Evolutionary conservation across 2,888 invertebrate genomes (phyloP).

Genomic region (Eupithecia pulchellata): DNA sequence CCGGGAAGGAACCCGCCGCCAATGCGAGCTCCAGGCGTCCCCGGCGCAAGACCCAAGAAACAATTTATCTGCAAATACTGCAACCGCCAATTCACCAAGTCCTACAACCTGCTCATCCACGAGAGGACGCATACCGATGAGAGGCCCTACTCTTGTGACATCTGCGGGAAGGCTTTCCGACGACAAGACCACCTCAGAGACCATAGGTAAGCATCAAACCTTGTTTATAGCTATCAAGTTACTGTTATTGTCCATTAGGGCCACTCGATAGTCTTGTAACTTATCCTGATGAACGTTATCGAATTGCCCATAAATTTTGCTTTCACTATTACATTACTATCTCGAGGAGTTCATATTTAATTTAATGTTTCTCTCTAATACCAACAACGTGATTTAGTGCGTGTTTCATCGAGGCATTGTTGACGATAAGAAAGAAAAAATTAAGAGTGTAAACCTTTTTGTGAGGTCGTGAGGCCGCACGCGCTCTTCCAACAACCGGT

Average conservation of each 20-base stretch:
- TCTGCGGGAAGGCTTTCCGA: constrained; percentile 97
- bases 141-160: constrained; percentile 97
- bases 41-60: constrained; percentile 88
- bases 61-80: constrained; percentile 99
- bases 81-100: constrained; percentile 98
- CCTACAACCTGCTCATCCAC: constrained; percentile 98
- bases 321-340: constrained; percentile 52
- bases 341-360: constrained; percentile 61
- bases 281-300: constrained; percentile 43
- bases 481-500: constrained; percentile 79
- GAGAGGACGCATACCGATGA: constrained; percentile 99
- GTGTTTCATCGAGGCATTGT: constrained; percentile 74
- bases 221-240: constrained; percentile 45
- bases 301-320: constrained; percentile 47
- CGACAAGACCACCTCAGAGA: constrained; percentile 97
- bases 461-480: constrained; percentile 84
- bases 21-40: constrained; percentile 83
- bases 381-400: constrained; percentile 75
- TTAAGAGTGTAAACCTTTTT: constrained; percentile 82
- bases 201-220: constrained; percentile 88
- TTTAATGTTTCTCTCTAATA: constrained; percentile 71
- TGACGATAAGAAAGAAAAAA: constrained; percentile 77
- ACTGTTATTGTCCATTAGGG: constrained; percentile 43
- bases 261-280: constrained; percentile 47
- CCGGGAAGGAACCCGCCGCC: constrained; percentile 83